Percentiles rank a stretch among this genome's conserved stretches.
These are phyloP conservation scores for Microhierax caerulescens DNA, from an alignment of 2,797 vertebrate genomes.

Conservation along the genomic window DNA sequence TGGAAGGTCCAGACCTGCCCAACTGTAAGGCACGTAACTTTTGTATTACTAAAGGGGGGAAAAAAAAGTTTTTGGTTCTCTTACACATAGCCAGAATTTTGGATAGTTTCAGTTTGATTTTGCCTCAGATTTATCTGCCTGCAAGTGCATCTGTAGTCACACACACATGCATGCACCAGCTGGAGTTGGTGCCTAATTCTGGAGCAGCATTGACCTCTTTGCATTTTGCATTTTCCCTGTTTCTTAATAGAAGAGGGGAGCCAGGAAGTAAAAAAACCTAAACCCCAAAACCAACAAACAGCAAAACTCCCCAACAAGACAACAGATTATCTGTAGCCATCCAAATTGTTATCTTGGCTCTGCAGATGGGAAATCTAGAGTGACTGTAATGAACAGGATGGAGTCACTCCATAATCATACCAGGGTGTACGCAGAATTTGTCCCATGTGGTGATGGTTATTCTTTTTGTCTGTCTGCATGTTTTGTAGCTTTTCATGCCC, in stretches of 20 bases:
- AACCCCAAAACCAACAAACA: no score
- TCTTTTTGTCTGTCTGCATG: background rate
- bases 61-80: no score
- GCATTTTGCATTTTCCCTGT: background rate
- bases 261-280: no score
- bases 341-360: background rate
- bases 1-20: background rate
- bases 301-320: no score
- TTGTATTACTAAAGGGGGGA: background rate
- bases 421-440: background rate
- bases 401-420: background rate
- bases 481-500: background rate
- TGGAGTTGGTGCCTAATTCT: background rate
- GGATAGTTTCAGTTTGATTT: background rate
- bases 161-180: fast-evolving
- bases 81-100: background rate
- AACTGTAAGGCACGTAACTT: background rate
- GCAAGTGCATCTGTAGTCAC: background rate
- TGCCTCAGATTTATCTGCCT: background rate
- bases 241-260: background rate
- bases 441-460: background rate
- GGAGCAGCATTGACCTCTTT: background rate
- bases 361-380: background rate
- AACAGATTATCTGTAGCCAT: background rate
- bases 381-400: background rate